phyloP scores from a whole-genome alignment of 2,113 vertebrate species.

The Gasterosteus aculeatus region DNA sequence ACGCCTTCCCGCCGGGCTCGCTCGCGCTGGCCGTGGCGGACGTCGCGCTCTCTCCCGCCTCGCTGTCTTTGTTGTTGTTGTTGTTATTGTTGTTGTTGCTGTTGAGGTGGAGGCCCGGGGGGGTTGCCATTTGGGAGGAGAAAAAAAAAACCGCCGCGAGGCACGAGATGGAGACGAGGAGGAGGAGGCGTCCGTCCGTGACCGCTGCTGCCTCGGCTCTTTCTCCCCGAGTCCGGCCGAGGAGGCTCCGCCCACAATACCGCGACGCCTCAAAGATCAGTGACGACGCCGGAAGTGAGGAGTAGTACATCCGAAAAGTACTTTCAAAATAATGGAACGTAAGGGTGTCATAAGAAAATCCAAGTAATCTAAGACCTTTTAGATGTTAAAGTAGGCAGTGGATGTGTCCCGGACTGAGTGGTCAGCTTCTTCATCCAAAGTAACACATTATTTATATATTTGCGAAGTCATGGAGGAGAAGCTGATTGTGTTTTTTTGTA shows the following conservation, averaged over 20 bases:
- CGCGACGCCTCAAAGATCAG: neutral
- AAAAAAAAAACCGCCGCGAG: neutral
- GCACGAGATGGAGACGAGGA: constrained; percentile 7
- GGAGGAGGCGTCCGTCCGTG: constrained; percentile 4
- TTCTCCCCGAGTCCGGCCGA: constrained; percentile 1
- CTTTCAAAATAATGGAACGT: constrained; percentile 33
- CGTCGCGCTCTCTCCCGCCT: constrained; percentile 73
- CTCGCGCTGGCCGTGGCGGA: constrained; percentile 58
- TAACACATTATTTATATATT: neutral
- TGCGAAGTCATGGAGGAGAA: neutral
- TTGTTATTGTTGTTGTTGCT: constrained; percentile 79
- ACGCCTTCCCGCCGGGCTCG: constrained; percentile 60
- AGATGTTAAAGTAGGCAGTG: neutral
- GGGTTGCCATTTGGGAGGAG: constrained; percentile 61
- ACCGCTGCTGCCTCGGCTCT: constrained; percentile 18
- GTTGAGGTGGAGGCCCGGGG: constrained; percentile 44
- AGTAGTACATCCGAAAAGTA: neutral
- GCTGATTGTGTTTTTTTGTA: neutral
- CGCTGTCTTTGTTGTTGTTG: constrained; percentile 81
- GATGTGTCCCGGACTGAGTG: neutral
- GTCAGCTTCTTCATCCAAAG: neutral
- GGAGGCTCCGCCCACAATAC: constrained; percentile 50
- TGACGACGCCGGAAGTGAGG: neutral
- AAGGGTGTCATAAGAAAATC: neutral
- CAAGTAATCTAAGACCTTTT: too few species aligned